Conservation (phyloP, 2,888 invertebrate genomes). For the Pyrgus malvae region DNA sequence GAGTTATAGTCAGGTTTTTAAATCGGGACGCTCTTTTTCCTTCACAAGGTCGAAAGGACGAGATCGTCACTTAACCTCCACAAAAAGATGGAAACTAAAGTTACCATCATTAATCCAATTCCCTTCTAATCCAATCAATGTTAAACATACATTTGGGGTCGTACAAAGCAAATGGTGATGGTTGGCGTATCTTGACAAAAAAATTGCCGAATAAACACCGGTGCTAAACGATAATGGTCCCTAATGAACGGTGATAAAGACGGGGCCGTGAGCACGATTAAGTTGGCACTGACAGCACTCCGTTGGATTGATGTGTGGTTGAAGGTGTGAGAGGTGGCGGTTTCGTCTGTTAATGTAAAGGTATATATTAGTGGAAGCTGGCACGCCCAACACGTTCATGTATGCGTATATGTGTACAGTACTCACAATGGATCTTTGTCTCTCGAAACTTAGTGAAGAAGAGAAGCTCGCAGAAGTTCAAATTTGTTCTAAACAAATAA, state of each 20-base stretch:
- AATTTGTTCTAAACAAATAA: no score
- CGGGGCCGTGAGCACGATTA: slow-evolving; percentile 26
- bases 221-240: slow-evolving; percentile 33
- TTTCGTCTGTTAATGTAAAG: not conserved
- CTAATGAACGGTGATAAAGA: slow-evolving; percentile 35
- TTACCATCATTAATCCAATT: slow-evolving; percentile 18
- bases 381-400: no score
- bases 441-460: no score
- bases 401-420: no score
- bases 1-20: no score
- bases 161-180: slow-evolving; percentile 38
- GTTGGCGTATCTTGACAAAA: slow-evolving; percentile 38
- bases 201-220: slow-evolving; percentile 26
- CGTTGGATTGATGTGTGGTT: slow-evolving; percentile 35
- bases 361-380: no score
- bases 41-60: not conserved
- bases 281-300: slow-evolving; percentile 36
- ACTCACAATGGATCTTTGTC: no score
- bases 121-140: slow-evolving; percentile 37
- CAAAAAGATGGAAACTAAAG: slow-evolving; percentile 1
- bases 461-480: no score
- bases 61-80: not conserved
- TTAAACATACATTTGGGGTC: slow-evolving; percentile 39
- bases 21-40: no score
- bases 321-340: slow-evolving; percentile 12